Conservation (phyloP, 1,140 invertebrate species). For the Artemia franciscana region DNA sequence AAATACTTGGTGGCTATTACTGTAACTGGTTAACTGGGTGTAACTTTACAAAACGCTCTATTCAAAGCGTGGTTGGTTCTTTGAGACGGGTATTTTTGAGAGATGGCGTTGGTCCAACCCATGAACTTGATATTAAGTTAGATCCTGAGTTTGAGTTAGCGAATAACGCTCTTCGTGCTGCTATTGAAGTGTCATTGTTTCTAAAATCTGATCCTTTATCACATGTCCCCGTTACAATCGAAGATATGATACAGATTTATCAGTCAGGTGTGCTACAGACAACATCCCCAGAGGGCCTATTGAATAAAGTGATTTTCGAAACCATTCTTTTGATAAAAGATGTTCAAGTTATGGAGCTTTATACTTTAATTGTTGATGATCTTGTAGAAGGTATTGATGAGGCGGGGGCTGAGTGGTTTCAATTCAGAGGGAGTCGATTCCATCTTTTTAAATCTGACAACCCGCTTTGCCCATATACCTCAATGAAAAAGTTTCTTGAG, state of each 20-base stretch:
- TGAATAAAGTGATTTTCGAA: not conserved
- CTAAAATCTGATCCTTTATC: not conserved
- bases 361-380: not conserved
- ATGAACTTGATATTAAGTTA: not conserved
- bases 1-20: not conserved
- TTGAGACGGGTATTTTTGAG: not conserved
- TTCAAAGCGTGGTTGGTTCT: not conserved
- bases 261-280: not conserved
- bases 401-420: not conserved
- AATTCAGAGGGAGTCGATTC: not conserved
- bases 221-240: not conserved
- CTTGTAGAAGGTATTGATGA: not conserved
- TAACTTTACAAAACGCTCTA: not conserved
- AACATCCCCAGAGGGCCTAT: not conserved
- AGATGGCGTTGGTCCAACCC: not conserved
- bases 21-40: not conserved
- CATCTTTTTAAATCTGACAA: not conserved
- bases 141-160: not conserved
- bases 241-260: not conserved
- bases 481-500: not conserved
- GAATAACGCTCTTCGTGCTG: not conserved
- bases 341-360: not conserved
- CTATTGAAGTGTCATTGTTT: not conserved
- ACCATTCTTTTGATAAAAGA: not conserved
- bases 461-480: not conserved